Evolutionary conservation across 2,888 invertebrate species (phyloP), one percentile per base, ranked within the genome.

Genomic region (Coronaproctus castanopsis): DNA sequence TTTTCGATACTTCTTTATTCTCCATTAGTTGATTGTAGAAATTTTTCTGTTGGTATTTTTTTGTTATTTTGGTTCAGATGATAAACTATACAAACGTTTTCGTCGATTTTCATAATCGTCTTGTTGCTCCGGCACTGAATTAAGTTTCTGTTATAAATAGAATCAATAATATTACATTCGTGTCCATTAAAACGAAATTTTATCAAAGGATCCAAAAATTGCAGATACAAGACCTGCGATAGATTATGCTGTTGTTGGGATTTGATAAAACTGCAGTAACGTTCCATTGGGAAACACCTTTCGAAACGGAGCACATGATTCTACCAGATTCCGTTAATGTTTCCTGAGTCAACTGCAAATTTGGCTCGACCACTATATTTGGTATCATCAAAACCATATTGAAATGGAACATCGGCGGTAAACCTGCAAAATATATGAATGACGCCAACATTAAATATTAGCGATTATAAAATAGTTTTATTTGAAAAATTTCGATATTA

Each of bases 261-360:
- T n/a, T n/a, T n/a, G n/a, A n/a, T n/a, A n/a, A n/a, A n/a, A n/a
- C n/a, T n/a, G n/a, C n/a, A n/a, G n/a, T n/a, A n/a, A n/a, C n/a
- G n/a, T n/a, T 82, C 95, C 95, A 95, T 69, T 90, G 91, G 0
- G 87, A 85, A 21, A 95, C 88, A 24, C 90, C 88, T 72, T 88
- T 89, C 0, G 91, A 81, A 51, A 92, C 83, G 21, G 85, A 85
- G 0, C 88, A 82, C 64, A 95, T 89, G 64, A 82, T 81, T 73
- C 83, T 87, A 8, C 91, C 90, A 3, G 86, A 85, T 51, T 81
- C 75, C 52, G 84, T 79, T 52, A 96, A 74, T 14, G 85, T 81
- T 59, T 90, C 88, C 71, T 96, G 95, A 23, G 95, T 82, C 64
- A 93, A 91, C 57, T 93, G 92, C 63, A 95, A 74, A 65, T 82